Evolutionary conservation across 1,140 invertebrate genomes (phyloP), one percentile per base, ranked within the genome.

Genomic region (Acromyrmex charruanus): DNA sequence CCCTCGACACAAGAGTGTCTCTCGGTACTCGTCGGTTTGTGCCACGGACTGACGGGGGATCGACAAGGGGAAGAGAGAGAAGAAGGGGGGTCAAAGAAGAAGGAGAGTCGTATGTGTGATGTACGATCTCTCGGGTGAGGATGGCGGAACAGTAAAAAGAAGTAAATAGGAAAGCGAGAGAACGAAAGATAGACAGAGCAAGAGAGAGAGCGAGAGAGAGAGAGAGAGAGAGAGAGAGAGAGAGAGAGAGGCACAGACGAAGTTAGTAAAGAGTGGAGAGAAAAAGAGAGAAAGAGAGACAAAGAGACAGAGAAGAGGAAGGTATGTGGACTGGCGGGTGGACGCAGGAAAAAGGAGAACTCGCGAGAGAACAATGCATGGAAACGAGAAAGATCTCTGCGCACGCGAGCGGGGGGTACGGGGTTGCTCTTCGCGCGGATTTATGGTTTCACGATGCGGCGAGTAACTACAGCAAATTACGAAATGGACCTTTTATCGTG

Each of bases 1-100:
- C 89, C 89, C 89, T 90, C 89, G 81, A 90, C 89, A 90, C 89
- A 90, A 90, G 90, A 91, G 89, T 87, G 89, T 91, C 90, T 91
- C 90, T 91, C 86, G 89, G 82, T 90, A 61, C 79, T 91, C 90
- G 90, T 91, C 84, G 87, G 90, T 87, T 90, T 90, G 89, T 90
- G 89, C 87, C 89, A 89, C 84, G 86, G 85, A 77, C 82, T 89
- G 77, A 88, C 58, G 82, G 35, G 69, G 88, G 53, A 90, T 84
- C 12, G 89, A 87, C 79, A 71, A 77, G 86, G 80, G 63, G 35
- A 68, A 88, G 58, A 53, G 63, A 86, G 39, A 53, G 53, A 81
- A 18, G 28, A 10, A 44, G 25, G n/a, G 49, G 58, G 55, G 63
- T 71, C 53, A 69, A n/a, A 84, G 44, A 85, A 66, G 28, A 82